These are phyloP conservation scores for Xylocampa areola DNA, from an alignment of 2,888 invertebrate species.

Conservation along the genomic window DNA sequence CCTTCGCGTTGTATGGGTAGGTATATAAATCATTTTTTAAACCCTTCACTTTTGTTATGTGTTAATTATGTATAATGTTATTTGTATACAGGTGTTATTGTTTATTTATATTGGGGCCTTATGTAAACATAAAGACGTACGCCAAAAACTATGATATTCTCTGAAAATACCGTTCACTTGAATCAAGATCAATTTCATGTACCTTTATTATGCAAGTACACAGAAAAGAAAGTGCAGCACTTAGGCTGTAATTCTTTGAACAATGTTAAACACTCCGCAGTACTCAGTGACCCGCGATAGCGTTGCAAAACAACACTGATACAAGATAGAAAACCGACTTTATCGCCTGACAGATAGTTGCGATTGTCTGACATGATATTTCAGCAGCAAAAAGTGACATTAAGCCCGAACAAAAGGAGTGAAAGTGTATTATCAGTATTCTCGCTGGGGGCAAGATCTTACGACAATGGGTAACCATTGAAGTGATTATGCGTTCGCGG, in stretches of 20 bases:
- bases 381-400: slow-evolving; percentile 75
- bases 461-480: slow-evolving; percentile 64
- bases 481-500: slow-evolving; percentile 63
- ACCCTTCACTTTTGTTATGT: slow-evolving; percentile 54
- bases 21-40: slow-evolving; percentile 45
- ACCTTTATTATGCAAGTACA: slow-evolving; percentile 17
- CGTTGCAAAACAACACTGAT: slow-evolving; percentile 67
- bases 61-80: slow-evolving; percentile 20
- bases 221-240: slow-evolving; percentile 44
- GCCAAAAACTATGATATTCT: slow-evolving; percentile 8
- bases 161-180: slow-evolving; percentile 24
- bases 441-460: slow-evolving; percentile 55
- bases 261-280: slow-evolving; percentile 65
- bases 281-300: slow-evolving; percentile 64
- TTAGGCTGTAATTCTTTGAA: slow-evolving; percentile 49
- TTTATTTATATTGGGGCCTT: slow-evolving; percentile 19
- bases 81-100: slow-evolving; percentile 12
- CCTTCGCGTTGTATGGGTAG: slow-evolving; percentile 19
- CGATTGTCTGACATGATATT: slow-evolving; percentile 75
- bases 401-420: slow-evolving; percentile 80
- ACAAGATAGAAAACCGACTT: slow-evolving; percentile 76
- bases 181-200: slow-evolving; percentile 34
- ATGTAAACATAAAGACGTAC: slow-evolving; percentile 6
- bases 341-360: slow-evolving; percentile 71
- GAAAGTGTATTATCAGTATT: slow-evolving; percentile 72